A percentile compares a stretch with the other conserved stretches of the same genome.
These are phyloP conservation scores for Aphodius granarius DNA, from an alignment of 2,888 invertebrate genomes.

Conservation along the genomic window DNA sequence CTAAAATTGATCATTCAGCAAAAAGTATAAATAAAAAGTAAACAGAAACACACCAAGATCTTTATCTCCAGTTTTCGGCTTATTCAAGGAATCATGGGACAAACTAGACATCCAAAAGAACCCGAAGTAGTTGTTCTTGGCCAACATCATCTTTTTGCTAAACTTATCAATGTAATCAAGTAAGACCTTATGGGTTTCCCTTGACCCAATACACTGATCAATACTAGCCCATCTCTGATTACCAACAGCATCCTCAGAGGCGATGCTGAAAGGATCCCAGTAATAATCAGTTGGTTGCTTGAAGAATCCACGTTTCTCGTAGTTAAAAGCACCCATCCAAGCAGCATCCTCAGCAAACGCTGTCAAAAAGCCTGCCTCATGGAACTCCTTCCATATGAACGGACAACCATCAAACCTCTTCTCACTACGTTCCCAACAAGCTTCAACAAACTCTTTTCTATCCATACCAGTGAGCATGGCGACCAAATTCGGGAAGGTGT, in stretches of 20 bases:
- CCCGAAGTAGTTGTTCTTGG: slow-evolving; percentile 69
- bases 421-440: slow-evolving; percentile 60
- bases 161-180: slow-evolving; percentile 72
- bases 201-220: slow-evolving; percentile 69
- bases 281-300: slow-evolving; percentile 86
- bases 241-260: slow-evolving; percentile 69
- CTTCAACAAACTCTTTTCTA: slow-evolving; percentile 63
- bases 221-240: slow-evolving; percentile 64
- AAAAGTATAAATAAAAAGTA: background rate
- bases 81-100: slow-evolving; percentile 83
- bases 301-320: slow-evolving; percentile 73
- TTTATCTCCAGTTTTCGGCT: slow-evolving; percentile 73
- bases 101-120: slow-evolving; percentile 85
- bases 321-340: slow-evolving; percentile 79
- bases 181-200: slow-evolving; percentile 70
- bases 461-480: slow-evolving; percentile 76
- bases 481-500: slow-evolving; percentile 88
- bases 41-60: slow-evolving; percentile 36
- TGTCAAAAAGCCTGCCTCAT: slow-evolving; percentile 72
- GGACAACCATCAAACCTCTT: slow-evolving; percentile 75
- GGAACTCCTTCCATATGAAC: slow-evolving; percentile 83
- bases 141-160: slow-evolving; percentile 60
- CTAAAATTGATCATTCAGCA: slow-evolving; percentile 52
- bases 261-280: slow-evolving; percentile 71
- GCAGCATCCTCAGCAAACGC: slow-evolving; percentile 83